These are phyloP conservation scores for Chlamydotis undulata DNA, from an alignment of 2,113 vertebrate genomes.

Conservation along the genomic window DNA sequence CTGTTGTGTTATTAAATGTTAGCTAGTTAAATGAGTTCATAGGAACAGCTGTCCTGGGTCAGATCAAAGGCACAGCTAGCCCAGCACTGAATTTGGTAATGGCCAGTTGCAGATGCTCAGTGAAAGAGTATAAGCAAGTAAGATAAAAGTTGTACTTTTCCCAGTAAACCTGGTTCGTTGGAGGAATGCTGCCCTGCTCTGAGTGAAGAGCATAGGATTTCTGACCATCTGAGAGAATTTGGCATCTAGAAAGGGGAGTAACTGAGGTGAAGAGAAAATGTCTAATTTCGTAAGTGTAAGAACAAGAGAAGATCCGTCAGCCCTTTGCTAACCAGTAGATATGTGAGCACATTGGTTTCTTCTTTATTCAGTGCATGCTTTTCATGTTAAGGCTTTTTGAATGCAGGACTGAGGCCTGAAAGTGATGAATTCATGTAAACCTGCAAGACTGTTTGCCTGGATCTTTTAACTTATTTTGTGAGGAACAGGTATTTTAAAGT, in stretches of 20 bases:
- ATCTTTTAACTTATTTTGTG: not conserved
- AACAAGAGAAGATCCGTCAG: not conserved
- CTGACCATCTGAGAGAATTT: not conserved
- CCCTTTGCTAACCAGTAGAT: not conserved
- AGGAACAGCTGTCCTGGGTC: not conserved
- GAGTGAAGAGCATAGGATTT: not conserved
- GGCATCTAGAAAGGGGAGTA: not conserved
- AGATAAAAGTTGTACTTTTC: not conserved
- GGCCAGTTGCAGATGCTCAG: not conserved
- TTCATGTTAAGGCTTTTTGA: conserved; percentile 7
- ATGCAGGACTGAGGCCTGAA: conserved; percentile 14
- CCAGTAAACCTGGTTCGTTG: not conserved
- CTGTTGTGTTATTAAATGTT: not conserved
- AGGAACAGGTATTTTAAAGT: not conserved
- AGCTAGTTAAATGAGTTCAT: not conserved
- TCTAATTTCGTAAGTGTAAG: not conserved
- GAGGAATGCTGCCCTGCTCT: not conserved
- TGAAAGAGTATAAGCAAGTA: not conserved
- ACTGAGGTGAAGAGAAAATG: not conserved
- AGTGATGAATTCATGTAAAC: not conserved
- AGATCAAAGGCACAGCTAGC: not conserved
- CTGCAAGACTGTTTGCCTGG: not conserved
- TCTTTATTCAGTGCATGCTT: conserved; percentile 2
- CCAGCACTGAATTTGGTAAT: not conserved
- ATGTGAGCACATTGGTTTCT: not conserved